Evolutionary conservation across 23 tunicate genomes (phyloP).

Genomic region (Phallusia fumigata): DNA sequence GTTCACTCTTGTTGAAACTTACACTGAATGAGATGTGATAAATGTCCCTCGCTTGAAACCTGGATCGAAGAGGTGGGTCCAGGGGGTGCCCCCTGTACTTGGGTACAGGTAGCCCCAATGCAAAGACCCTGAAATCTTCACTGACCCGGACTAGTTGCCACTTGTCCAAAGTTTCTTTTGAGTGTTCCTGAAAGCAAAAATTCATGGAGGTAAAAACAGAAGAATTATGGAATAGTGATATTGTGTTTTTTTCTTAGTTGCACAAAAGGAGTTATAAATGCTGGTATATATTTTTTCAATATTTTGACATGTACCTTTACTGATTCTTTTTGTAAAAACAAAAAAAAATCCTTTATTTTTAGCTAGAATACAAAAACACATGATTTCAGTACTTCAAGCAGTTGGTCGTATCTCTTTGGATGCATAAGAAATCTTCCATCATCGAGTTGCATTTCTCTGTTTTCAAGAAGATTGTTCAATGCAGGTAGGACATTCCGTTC

Average conservation of each 20-base stretch:
- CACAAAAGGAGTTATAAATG: too few species aligned
- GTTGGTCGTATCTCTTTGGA: conserved; percentile 77
- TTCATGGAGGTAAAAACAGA: background rate
- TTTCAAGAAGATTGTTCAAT: conserved; percentile 87
- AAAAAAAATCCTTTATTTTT: too few species aligned
- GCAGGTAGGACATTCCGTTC: conserved; percentile 96
- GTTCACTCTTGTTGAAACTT: too few species aligned
- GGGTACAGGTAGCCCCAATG: conserved; percentile 95
- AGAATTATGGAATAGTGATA: background rate
- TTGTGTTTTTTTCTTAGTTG: too few species aligned
- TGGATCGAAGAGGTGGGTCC: conserved; percentile 91
- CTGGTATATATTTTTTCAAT: too few species aligned
- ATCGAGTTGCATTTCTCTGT: conserved; percentile 94
- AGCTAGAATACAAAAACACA: too few species aligned
- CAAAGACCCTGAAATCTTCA: conserved; percentile 88
- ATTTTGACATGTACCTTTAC: too few species aligned
- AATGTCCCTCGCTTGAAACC: conserved; percentile 95
- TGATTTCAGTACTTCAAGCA: conserved; percentile 34
- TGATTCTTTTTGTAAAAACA: too few species aligned
- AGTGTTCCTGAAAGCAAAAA: conserved; percentile 54
- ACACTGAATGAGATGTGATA: conserved; percentile 79
- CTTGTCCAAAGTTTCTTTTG: conserved; percentile 79
- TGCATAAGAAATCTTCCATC: conserved; percentile 96
- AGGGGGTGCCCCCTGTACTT: conserved; percentile 88
- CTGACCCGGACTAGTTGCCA: conserved; percentile 92